Evolutionary conservation across 2,888 invertebrate genomes (phyloP), one percentile per base, ranked within the genome.

Genomic region (Anthrax anthrax): DNA sequence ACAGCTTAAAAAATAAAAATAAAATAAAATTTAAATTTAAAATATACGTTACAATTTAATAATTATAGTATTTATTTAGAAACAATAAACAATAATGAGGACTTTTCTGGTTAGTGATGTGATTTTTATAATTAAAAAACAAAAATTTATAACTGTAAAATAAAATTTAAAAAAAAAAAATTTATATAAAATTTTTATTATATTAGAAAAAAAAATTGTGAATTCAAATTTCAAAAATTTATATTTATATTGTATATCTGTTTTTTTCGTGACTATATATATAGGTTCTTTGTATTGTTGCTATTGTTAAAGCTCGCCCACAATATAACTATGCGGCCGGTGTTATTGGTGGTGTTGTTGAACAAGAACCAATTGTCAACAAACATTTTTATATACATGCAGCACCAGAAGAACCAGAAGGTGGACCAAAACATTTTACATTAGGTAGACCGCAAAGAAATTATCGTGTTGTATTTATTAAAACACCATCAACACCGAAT

Each of bases 391-490:
- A 62, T 42, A 55, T 63, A 1, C 57, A 65, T 42, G 56, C 64
- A 29, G 65, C 66, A 1, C 65, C 66, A 39, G 65, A 65, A 45
- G 67, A 67, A 47, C 60, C 59, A 9, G 63, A 64, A 40, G 56
- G 48, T 39, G 55, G 56, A 29, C 54, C 58, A 46, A 64, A 63
- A 53, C 62, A 62, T 38, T 56, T 64, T 50, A 56, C 60, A 32
- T 57, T 65, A 50, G 65, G 65, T 2, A 60, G 61, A 9, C 58
- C 62, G 1, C 65, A 65, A 47, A 64, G 61, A 53, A 62, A 60
- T 48, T 66, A 65, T 44, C 63, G 65, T 2, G 61, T 66, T 17
- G 60, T 66, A 3, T 66, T 66, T 53, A 65, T 66, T 47, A 65
- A 63, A 56, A 62, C 65, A 17, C 66, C 66, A 29, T 57, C 61